Conservation (phyloP, 2,797 vertebrate genomes). For the Novumbra hubbsi region DNA sequence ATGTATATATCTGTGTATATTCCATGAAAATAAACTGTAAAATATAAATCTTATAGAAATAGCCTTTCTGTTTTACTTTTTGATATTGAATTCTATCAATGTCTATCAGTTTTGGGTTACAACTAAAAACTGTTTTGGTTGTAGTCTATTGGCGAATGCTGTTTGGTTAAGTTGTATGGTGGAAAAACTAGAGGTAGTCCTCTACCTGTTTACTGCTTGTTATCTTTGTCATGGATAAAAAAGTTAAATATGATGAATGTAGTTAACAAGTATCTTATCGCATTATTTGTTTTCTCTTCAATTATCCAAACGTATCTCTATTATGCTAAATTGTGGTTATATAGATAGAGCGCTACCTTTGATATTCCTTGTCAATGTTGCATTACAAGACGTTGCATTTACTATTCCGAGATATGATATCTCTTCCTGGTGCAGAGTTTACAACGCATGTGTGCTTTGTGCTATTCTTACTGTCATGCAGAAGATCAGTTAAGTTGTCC, state of each 20-base stretch:
- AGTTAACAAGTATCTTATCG: conserved; percentile 30
- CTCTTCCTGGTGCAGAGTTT: conserved; percentile 23
- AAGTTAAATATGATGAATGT: not conserved
- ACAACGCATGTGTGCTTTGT: conserved; percentile 12
- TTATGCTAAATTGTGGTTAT: conserved; percentile 20
- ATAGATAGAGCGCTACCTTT: conserved; percentile 23
- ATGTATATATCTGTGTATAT: not conserved
- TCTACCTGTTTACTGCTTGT: not conserved
- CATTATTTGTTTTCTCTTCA: conserved; percentile 21
- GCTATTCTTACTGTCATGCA: not conserved
- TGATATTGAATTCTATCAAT: not conserved
- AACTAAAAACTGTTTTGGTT: not conserved
- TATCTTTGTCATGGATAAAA: conserved; percentile 10
- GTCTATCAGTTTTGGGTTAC: not conserved
- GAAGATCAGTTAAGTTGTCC: not conserved
- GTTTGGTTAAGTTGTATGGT: not conserved
- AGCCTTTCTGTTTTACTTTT: not conserved
- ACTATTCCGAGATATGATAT: conserved; percentile 33
- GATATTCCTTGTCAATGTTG: conserved; percentile 23
- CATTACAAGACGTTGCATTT: conserved; percentile 34
- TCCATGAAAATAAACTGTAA: not conserved
- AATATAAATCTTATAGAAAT: not conserved
- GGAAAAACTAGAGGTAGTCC: not conserved
- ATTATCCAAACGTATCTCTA: conserved; percentile 33
- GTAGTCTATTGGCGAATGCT: not conserved